A percentile compares a stretch with the other conserved stretches of the same genome.
Evolutionary conservation across 2,797 vertebrate species (phyloP).

Genomic region (Alfaro cultratus): DNA sequence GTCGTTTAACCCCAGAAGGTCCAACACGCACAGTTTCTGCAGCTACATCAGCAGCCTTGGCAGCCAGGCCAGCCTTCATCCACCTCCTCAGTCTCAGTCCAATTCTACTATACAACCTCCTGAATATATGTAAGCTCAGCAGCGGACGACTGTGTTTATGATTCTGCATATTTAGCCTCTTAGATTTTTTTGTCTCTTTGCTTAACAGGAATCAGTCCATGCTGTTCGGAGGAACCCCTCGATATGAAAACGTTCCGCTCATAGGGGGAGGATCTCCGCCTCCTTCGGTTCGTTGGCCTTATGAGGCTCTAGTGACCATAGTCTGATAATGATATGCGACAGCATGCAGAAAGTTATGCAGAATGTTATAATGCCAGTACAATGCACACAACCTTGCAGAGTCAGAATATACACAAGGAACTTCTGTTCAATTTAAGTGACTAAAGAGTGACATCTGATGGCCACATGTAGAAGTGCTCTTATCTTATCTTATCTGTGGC

Average conservation of each 20-base stretch:
- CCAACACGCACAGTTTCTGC: constrained; percentile 93
- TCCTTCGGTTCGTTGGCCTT: constrained; percentile 89
- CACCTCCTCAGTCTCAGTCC: constrained; percentile 84
- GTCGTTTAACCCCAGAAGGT: constrained; percentile 83
- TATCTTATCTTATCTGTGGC: background rate
- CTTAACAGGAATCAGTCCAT: constrained; percentile 91
- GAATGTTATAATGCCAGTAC: constrained; percentile 10
- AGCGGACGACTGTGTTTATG: background rate
- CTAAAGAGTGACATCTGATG: constrained; percentile 78
- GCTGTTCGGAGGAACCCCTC: constrained; percentile 93
- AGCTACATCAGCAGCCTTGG: constrained; percentile 93
- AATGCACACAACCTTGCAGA: constrained; percentile 14
- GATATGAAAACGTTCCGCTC: constrained; percentile 95
- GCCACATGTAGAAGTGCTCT: constrained; percentile 35
- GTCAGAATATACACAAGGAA: constrained; percentile 2
- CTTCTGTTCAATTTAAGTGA: constrained; percentile 27
- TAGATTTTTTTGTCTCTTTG: constrained; percentile 24
- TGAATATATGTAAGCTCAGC: constrained; percentile 91
- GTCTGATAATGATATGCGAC: constrained; percentile 51
- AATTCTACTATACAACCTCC: constrained; percentile 83
- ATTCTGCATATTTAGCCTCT: constrained; percentile 28
- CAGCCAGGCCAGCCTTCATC: constrained; percentile 91
- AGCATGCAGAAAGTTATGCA: constrained; percentile 26
- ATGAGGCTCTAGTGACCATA: constrained; percentile 61
- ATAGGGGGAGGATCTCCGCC: constrained; percentile 95